phyloP scores from a whole-genome alignment of 2,797 vertebrate species.

The Pipistrellus kuhlii region DNA sequence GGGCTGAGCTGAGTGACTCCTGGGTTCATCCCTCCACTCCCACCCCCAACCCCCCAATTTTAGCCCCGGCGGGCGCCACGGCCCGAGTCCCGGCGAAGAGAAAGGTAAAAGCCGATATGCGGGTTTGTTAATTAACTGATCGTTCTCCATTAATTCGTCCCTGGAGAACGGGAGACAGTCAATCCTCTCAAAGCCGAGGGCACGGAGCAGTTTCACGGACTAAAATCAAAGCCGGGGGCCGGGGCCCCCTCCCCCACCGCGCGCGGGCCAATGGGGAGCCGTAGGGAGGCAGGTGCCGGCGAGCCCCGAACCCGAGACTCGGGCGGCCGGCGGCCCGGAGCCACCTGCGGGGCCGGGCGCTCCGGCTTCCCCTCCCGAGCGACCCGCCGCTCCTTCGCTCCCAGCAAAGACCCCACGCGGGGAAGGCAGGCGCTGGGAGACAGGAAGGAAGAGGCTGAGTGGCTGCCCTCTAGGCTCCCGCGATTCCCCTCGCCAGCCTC shows the following conservation, averaged over 20 bases:
- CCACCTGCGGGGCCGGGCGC: not conserved
- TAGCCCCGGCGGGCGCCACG: not conserved
- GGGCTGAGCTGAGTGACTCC: slow-evolving; percentile 29
- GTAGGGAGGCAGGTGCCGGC: slow-evolving; percentile 15
- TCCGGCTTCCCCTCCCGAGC: not conserved
- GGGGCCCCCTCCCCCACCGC: slow-evolving; percentile 53
- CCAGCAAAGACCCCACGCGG: not conserved
- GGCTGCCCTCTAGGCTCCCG: not conserved
- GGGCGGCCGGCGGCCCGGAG: not conserved
- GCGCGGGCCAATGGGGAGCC: slow-evolving; percentile 62
- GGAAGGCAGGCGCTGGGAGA: not conserved
- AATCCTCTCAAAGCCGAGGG: slow-evolving; percentile 88
- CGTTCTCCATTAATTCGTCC: slow-evolving; percentile 94
- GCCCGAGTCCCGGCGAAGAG: slow-evolving; percentile 69
- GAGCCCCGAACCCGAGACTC: not conserved
- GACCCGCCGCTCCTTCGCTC: not conserved
- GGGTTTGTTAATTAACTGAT: slow-evolving; percentile 94
- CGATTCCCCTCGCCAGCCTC: not conserved
- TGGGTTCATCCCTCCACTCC: not conserved
- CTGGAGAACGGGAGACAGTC: slow-evolving; percentile 91
- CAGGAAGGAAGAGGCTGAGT: not conserved
- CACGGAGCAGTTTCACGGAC: slow-evolving; percentile 87
- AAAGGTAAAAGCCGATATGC: slow-evolving; percentile 86
- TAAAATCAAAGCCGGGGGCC: slow-evolving; percentile 82
- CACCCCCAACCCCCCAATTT: not conserved